Conservation (phyloP, 2,888 invertebrate species). For the Diarsia brunnea region DNA sequence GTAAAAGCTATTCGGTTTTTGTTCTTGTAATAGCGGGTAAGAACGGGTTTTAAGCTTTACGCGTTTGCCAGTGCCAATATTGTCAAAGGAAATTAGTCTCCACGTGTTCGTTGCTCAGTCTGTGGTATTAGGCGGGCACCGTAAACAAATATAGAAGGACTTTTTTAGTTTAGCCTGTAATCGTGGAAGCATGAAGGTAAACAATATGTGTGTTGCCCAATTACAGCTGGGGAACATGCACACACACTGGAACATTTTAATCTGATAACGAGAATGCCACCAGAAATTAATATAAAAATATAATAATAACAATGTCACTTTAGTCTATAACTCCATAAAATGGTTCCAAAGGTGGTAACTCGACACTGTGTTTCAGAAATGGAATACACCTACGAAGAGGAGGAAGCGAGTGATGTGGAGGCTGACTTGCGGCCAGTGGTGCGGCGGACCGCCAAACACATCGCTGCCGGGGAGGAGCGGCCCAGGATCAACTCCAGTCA, state of each 20-base stretch:
- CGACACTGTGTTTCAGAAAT: conserved; percentile 77
- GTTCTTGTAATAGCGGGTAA: neutral
- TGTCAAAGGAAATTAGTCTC: neutral
- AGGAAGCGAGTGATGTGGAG: conserved; percentile 84
- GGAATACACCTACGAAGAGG: conserved; percentile 86
- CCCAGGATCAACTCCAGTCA: conserved; percentile 90
- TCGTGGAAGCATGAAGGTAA: no score
- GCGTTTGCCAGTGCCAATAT: no score
- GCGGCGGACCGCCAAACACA: conserved; percentile 91
- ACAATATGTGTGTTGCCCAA: no score
- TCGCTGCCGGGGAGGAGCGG: conserved; percentile 92
- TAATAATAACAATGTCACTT: neutral
- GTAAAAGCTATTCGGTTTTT: neutral
- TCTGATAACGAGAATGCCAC: no score
- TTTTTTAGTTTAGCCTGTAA: neutral
- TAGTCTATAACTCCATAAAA: neutral
- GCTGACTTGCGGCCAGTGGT: conserved; percentile 83
- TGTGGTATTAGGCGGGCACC: neutral
- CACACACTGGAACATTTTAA: neutral
- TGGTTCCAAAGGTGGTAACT: neutral
- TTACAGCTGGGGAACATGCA: no score
- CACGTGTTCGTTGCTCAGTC: no score
- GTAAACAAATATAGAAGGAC: neutral
- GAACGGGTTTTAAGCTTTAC: neutral
- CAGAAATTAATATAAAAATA: neutral